phyloP scores from a whole-genome alignment of 2,113 vertebrate species.

The Platanista minor region DNA sequence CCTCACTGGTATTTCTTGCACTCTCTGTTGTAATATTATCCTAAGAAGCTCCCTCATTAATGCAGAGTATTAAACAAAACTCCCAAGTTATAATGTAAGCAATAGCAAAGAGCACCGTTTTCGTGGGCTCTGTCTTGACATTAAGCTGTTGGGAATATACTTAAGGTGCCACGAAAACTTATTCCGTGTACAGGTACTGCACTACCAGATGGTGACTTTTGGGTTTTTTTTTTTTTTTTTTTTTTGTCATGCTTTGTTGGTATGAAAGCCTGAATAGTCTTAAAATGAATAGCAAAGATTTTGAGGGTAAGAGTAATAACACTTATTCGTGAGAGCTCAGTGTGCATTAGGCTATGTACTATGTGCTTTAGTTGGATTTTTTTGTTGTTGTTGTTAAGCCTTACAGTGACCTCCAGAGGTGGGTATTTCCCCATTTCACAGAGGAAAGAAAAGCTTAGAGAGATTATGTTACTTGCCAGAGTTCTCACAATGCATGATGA shows the following conservation, averaged over 20 bases:
- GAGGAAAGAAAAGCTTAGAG: not conserved
- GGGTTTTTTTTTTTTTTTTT: slow-evolving; percentile 30
- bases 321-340: not conserved
- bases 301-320: not conserved
- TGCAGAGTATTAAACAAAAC: slow-evolving; percentile 76
- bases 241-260: not conserved
- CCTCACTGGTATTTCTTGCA: slow-evolving; percentile 73
- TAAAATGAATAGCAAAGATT: not conserved
- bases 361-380: not conserved
- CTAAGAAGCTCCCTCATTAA: slow-evolving; percentile 79
- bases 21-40: slow-evolving; percentile 72
- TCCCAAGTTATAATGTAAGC: slow-evolving; percentile 66
- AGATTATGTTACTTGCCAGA: not conserved
- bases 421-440: not conserved
- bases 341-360: not conserved
- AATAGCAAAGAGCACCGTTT: slow-evolving; percentile 55
- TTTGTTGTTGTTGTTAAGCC: not conserved
- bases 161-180: slow-evolving; percentile 51
- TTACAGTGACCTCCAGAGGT: not conserved
- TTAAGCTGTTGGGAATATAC: slow-evolving; percentile 40
- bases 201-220: slow-evolving; percentile 28
- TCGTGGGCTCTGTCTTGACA: slow-evolving; percentile 55
- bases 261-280: not conserved
- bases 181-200: slow-evolving; percentile 31
- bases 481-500: not conserved